Percentiles rank a stretch among this genome's conserved stretches.
These are phyloP conservation scores for Siniperca chuatsi DNA, from an alignment of 2,113 vertebrate genomes.

Conservation along the genomic window DNA sequence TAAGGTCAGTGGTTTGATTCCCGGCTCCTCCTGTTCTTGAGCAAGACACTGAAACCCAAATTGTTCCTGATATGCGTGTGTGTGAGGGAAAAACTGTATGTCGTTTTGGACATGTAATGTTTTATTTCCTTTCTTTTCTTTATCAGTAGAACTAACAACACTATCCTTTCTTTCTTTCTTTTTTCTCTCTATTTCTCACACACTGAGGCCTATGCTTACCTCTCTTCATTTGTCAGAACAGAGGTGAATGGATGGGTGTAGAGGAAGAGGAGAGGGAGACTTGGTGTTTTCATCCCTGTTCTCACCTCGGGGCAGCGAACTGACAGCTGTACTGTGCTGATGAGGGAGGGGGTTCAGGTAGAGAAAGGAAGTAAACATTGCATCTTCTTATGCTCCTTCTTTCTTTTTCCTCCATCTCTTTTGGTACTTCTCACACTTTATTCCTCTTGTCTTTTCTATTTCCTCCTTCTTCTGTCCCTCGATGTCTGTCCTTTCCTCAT, in stretches of 20 bases:
- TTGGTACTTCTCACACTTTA: background rate
- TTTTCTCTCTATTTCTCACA: background rate
- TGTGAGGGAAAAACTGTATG: too few relatives aligned
- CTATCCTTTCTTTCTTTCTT: too few relatives aligned
- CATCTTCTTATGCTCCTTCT: background rate
- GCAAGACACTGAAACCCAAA: too few relatives aligned
- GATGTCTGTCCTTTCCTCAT: background rate
- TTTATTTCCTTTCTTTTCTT: too few relatives aligned
- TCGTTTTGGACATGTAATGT: too few relatives aligned
- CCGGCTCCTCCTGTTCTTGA: too few relatives aligned
- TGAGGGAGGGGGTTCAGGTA: slow-evolving; percentile 28
- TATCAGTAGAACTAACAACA: too few relatives aligned
- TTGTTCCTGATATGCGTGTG: too few relatives aligned
- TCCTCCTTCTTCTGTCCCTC: background rate
- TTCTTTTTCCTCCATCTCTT: background rate
- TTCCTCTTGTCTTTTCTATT: background rate
- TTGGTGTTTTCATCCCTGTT: slow-evolving; percentile 11
- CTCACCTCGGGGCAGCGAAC: slow-evolving; percentile 1
- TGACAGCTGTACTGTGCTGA: slow-evolving; percentile 46
- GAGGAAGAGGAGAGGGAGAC: background rate
- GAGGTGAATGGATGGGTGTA: background rate
- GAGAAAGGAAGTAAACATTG: slow-evolving; percentile 1
- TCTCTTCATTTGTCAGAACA: background rate
- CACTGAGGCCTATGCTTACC: background rate
- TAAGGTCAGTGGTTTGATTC: too few relatives aligned